phyloP scores from a whole-genome alignment of 2,113 vertebrate genomes.

The Bothrops jararaca region DNA sequence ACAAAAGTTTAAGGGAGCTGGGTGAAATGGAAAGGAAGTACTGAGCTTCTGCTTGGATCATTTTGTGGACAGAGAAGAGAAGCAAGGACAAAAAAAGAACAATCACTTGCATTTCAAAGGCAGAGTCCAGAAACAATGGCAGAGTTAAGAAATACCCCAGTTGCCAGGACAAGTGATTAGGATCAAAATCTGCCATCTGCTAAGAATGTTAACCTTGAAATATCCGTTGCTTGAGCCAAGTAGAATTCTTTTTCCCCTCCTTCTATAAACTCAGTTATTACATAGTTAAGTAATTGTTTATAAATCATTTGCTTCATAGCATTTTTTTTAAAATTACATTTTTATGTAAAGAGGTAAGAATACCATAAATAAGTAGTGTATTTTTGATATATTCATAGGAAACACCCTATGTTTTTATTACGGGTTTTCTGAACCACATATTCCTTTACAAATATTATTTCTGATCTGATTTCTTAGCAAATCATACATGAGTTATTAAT shows the following conservation, averaged over 20 bases:
- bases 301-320: background rate
- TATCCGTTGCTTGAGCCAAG: background rate
- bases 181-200: background rate
- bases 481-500: background rate
- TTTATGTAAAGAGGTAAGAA: background rate
- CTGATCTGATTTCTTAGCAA: background rate
- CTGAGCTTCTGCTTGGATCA: background rate
- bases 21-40: conserved; percentile 25
- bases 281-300: background rate
- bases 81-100: conserved; percentile 22
- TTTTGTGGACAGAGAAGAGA: background rate
- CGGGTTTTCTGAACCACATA: background rate
- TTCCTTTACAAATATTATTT: background rate
- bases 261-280: background rate
- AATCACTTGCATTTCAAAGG: background rate
- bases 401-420: background rate
- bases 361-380: background rate
- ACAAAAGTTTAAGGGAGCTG: background rate
- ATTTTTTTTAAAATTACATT: background rate
- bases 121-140: background rate
- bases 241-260: background rate
- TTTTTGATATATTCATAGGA: background rate
- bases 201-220: accelerated
- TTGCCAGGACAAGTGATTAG: background rate
- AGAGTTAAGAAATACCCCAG: conserved; percentile 4